A percentile compares a stretch with the other conserved stretches of the same genome.
Conservation (phyloP, 2,113 vertebrate species). For the Passer montanus region DNA sequence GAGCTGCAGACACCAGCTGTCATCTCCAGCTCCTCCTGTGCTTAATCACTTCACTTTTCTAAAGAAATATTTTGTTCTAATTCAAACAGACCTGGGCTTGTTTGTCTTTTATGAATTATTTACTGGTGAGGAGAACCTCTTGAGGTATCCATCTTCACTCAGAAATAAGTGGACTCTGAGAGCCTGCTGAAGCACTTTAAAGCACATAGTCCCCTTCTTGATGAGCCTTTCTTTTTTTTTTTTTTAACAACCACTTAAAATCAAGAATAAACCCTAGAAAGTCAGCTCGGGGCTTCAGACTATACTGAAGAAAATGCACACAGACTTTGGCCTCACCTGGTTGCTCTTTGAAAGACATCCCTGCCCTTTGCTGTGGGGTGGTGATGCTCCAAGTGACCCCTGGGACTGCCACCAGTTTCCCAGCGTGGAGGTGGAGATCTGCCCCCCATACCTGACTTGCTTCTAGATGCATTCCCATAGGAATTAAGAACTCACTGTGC, state of each 20-base stretch:
- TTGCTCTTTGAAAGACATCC: neutral
- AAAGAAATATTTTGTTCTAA: constrained; percentile 68
- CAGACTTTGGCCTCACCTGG: neutral
- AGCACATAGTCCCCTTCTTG: neutral
- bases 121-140: constrained; percentile 58
- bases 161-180: constrained; percentile 30
- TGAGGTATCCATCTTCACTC: constrained; percentile 57
- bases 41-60: constrained; percentile 66
- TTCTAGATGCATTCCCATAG: neutral
- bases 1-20: constrained; percentile 71
- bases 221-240: neutral
- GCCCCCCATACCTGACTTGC: neutral
- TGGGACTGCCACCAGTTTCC: neutral
- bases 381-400: neutral
- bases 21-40: constrained; percentile 57
- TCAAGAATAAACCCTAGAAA: neutral
- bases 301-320: neutral
- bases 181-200: constrained; percentile 13
- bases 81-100: constrained; percentile 42
- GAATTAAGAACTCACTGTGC: neutral
- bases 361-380: accelerated
- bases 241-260: neutral
- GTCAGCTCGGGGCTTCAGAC: neutral
- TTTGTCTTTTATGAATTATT: constrained; percentile 72
- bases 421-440: neutral